Base-by-base conservation (phyloP, 2,797 vertebrate species). In the Numenius phaeopus region DNA sequence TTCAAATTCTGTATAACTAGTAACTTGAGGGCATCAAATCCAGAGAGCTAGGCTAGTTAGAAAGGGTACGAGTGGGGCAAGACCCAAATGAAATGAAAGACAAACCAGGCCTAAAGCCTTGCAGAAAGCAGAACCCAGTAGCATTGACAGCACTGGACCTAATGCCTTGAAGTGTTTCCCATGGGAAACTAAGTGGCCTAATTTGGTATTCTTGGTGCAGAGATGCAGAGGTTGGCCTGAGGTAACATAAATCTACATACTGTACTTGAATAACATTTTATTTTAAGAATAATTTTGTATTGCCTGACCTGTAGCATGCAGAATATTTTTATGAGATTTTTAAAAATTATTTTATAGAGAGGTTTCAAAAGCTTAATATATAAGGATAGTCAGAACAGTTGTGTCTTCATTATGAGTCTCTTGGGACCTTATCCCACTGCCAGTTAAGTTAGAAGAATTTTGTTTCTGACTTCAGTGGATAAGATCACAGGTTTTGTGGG, bases 211-310 rank as follows among this genome's bases (percentile, higher is more conserved):
- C 42, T 39, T 69, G 59, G 55, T 69, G 70, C 66, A 93, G 83
- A 76, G 67, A 26, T 12, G 52, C 65, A 92, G 81, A 81, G 73
- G 50, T 72, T 82, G 72, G 54, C 58, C 90, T 86, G 58, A 42
- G 39, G 69, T 54, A 89, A 75, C 52, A 95, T 80, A 94, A 96
- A 94, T 90, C 86, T 69, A 62, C 61, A 47, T 61, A 87, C 72
- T 87, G 47, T 17, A 20, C 80, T 77, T 67, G 22, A 80, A 73
- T 14, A 59, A n/a, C 27, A 10, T 73, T 93, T 85, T 80, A 87
- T 96, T 96, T 84, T 47, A 92, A 39, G 70, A 77, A 76, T 70
- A 55, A 49, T 89, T 94, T 61, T 14, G 2, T 83, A 29, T 39
- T 92, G 78, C 59, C 55, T 94, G 90, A 91, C 44, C 34, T 46